phyloP scores from a whole-genome alignment of 2,797 vertebrate genomes.

The Enteromius argenteus region DNA sequence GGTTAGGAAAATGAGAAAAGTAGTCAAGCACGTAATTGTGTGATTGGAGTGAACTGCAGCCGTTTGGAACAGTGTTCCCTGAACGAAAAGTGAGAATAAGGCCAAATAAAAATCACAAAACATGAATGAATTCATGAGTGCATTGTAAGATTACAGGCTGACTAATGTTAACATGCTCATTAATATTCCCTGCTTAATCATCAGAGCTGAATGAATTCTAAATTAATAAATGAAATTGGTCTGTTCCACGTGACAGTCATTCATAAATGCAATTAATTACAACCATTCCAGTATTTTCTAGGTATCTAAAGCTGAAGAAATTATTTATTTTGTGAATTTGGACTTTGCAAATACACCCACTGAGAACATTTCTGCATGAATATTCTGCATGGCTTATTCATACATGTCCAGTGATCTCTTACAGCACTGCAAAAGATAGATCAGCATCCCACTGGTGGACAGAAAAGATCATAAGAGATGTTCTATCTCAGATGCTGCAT shows the following conservation, averaged over 20 bases:
- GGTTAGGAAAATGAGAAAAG: constrained; percentile 26
- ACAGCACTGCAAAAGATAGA: neutral
- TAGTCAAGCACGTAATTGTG: constrained; percentile 19
- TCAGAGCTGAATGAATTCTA: neutral
- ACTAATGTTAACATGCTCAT: neutral
- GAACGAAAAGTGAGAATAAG: neutral
- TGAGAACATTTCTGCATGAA: neutral
- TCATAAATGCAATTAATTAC: neutral
- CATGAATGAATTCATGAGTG: neutral
- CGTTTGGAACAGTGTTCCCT: neutral
- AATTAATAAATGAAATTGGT: neutral
- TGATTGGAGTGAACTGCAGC: neutral
- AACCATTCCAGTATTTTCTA: neutral
- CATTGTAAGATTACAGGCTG: neutral
- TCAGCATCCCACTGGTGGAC: neutral
- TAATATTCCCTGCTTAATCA: neutral
- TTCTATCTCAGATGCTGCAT: neutral
- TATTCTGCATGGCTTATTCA: neutral
- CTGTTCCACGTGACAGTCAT: neutral
- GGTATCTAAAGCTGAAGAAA: neutral
- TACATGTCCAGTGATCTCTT: neutral
- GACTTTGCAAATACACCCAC: neutral
- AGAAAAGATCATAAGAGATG: neutral
- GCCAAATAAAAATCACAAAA: neutral
- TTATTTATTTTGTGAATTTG: neutral